These are phyloP conservation scores for Larimichthys crocea DNA, from an alignment of 2,113 vertebrate species.

Conservation along the genomic window DNA sequence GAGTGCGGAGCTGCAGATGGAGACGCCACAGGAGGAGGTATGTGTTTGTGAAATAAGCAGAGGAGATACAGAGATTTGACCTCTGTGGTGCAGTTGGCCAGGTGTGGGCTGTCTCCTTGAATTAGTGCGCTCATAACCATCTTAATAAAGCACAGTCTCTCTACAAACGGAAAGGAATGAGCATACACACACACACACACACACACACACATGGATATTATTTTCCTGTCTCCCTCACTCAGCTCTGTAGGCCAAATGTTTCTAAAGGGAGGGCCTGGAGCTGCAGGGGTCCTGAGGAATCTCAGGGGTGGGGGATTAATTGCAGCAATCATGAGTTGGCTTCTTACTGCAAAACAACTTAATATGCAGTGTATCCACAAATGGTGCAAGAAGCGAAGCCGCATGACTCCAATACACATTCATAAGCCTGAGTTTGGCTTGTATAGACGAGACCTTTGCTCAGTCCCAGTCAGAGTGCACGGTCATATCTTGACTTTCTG, in stretches of 20 bases:
- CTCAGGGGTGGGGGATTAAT: background rate
- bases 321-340: background rate
- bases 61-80: constrained; percentile 43
- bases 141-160: constrained; percentile 17
- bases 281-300: background rate
- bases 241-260: constrained; percentile 16
- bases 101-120: constrained; percentile 63
- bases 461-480: background rate
- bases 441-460: background rate
- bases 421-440: background rate
- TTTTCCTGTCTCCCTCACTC: constrained; percentile 27
- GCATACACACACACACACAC: constrained; percentile 3
- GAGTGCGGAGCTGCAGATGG: constrained; percentile 54
- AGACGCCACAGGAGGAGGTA: constrained; percentile 60
- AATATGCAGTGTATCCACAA: too few relatives aligned
- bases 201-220: background rate
- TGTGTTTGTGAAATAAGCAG: constrained; percentile 40
- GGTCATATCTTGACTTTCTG: background rate
- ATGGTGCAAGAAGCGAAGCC: background rate
- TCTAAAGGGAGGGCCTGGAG: background rate
- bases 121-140: constrained; percentile 33
- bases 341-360: background rate
- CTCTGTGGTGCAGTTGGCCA: constrained; percentile 55
- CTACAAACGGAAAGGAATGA: constrained; percentile 24
- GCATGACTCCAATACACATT: background rate